Base-by-base conservation (phyloP, 1,140 invertebrate genomes). In the Melipona quadrifasciata region DNA sequence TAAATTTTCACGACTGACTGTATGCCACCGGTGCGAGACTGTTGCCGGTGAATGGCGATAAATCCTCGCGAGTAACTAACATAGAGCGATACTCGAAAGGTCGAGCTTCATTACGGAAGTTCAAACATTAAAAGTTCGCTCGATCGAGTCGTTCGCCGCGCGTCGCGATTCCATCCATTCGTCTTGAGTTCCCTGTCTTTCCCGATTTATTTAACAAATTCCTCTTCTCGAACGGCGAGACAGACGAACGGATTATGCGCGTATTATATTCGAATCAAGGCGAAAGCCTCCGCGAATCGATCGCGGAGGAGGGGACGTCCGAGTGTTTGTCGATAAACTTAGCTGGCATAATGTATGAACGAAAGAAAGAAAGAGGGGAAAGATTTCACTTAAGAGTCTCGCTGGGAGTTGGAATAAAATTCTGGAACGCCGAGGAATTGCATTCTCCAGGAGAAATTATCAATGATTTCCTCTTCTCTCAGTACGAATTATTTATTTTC, bases 91-190 rank as follows among this genome's bases (percentile, higher is more conserved):
- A 76, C 77, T 86, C 72, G 71, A 79, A 91, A 90, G 89, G 78
- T 84, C 74, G 73, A 78, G 83, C 61, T 91, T 92, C 89, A 86
- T 89, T 91, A 91, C 85, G 78, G 80, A 91, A 90, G 90, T 91
- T 92, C 86, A 89, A 91, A 84, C 85, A 80, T 77, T 87, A 74
- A 82, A 90, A 86, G 80, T 90, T 82, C 64, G 55, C 34, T 51
- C 81, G 86, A 79, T 85, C 78, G 83, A 78, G 70, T 87, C 71
- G 65, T 47, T 0, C 70, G 53, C 58, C 61, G 84, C 53, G 58
- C 70, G 82, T n/a, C 5, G 86, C 83, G 80, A 89, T 90, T 91
- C 81, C 70, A 47, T 47, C 71, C 72, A 84, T 82, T 80, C 72
- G n/a, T 39, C 31, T 5, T 8, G n/a, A 53, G 64, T 1, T 57